These are phyloP conservation scores for Cherax quadricarinatus DNA, from an alignment of 1,140 invertebrate genomes.

Conservation along the genomic window DNA sequence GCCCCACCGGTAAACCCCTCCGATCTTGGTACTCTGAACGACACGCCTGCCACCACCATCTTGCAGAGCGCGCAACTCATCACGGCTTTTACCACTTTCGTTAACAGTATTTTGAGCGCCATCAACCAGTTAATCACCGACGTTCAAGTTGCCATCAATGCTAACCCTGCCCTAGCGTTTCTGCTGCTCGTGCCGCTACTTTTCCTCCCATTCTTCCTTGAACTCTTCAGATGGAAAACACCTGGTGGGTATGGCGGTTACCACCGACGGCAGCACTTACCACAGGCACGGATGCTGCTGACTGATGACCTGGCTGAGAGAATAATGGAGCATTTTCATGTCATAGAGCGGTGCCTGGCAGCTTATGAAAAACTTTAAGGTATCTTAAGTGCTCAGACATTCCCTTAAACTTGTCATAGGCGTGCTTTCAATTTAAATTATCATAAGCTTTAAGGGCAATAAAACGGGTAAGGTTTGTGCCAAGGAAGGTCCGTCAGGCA, in stretches of 20 bases:
- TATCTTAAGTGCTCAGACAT: neutral
- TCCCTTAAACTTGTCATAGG: too few relatives aligned
- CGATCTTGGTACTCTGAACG: neutral
- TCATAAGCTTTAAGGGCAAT: too few relatives aligned
- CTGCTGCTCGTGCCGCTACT: constrained; percentile 43
- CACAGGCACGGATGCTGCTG: neutral
- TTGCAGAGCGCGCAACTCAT: constrained; percentile 1
- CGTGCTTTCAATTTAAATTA: too few relatives aligned
- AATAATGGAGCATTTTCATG: neutral
- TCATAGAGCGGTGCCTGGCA: neutral
- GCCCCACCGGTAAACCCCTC: neutral
- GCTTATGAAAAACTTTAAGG: neutral
- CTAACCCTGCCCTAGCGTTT: constrained; percentile 47
- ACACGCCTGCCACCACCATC: neutral
- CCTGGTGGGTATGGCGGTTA: constrained; percentile 25
- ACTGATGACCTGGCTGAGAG: neutral
- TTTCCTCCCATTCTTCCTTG: constrained; percentile 33
- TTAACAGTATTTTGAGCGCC: constrained; percentile 26
- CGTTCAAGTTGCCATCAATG: constrained; percentile 33
- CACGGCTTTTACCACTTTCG: constrained; percentile 34
- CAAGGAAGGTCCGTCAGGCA: too few relatives aligned
- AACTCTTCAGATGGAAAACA: neutral
- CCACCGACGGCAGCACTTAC: constrained; percentile 35
- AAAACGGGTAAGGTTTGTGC: too few relatives aligned
- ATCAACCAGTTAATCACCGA: constrained; percentile 40